Conservation (phyloP, 2,797 vertebrate genomes). For the Varecia variegata region DNA sequence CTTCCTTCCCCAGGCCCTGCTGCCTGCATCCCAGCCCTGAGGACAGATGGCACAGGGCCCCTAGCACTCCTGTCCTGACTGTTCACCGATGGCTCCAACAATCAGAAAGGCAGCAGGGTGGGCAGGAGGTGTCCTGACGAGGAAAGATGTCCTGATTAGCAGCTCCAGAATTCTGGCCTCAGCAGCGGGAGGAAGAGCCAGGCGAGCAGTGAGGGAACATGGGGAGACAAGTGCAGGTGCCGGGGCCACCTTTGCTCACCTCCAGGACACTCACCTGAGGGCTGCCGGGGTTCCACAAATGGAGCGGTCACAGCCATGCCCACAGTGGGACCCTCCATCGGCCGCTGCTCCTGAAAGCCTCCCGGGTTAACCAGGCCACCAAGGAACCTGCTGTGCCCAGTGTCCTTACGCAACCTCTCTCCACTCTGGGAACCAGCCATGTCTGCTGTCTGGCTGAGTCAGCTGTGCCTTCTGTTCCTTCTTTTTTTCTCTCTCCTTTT, state of each 20-base stretch:
- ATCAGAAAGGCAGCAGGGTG: background rate
- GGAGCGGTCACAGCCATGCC: background rate
- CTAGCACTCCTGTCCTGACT: background rate
- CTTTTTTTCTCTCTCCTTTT: background rate
- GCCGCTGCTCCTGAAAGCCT: background rate
- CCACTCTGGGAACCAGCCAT: background rate
- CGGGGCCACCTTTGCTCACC: rapidly evolving
- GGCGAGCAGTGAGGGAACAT: background rate
- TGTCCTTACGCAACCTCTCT: background rate
- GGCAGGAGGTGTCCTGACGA: background rate
- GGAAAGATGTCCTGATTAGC: background rate
- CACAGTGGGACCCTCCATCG: rapidly evolving
- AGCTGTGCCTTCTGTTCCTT: background rate
- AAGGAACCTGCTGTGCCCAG: background rate
- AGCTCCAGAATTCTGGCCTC: background rate
- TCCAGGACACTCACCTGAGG: background rate
- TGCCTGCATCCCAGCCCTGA: background rate
- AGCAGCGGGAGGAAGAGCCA: background rate
- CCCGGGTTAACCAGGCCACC: background rate
- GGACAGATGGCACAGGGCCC: background rate
- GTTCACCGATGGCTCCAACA: background rate
- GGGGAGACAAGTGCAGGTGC: background rate
- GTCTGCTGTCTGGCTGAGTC: background rate
- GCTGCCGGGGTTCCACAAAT: rapidly evolving
- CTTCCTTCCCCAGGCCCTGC: background rate